Evolutionary conservation across 1,140 invertebrate species (phyloP), one percentile per base, ranked within the genome.

Genomic region (Druon quercuslanigerum): DNA sequence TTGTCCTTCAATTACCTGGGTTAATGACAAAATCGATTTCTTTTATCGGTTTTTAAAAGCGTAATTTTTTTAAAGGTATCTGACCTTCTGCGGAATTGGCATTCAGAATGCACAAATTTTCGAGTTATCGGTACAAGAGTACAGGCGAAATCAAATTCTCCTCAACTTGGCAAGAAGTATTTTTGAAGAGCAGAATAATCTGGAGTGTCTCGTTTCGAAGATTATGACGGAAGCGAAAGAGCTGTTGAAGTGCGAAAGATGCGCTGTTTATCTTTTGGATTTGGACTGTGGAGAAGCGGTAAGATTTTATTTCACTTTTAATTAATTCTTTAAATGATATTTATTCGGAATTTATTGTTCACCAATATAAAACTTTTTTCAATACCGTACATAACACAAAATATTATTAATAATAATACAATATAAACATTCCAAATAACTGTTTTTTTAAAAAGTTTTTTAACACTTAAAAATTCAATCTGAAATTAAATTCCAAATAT

Each of bases 21-120:
- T 66, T 66, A 66, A 66, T 66, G 60, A 66, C 40, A 66, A 40
- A 66, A 66, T 66, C 25, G 33, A 66, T 40, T 66, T n/a, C 60
- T 40, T 40, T 40, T 14, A 16, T 25, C n/a, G 33, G 60, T 72
- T 51, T 17, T 54, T 54, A 12, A 76, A 60, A 9, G 13, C 40
- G 40, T 46, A 75, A 51, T 88, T 88, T 16, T 92, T 94, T 20
- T 90, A 91, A 78, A 93, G 96, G 20, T 99, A 99, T 90, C 92
- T 99, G 17, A 98, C 97, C 7, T 99, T 99, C 91, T 99, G 98
- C 90, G 98, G 98, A 6, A 99, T 99, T 81, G 98, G 98, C 9
- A 96, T 99, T 83, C 97, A 98, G 91, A 99, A 99, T 92, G 98
- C 98, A 57, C 97, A 99, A 90, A 93, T 99, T 3, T 99, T 99